A percentile compares a stretch with the other conserved stretches of the same genome.
Conservation (phyloP, 2,888 invertebrate species). For the Emesis russula region DNA sequence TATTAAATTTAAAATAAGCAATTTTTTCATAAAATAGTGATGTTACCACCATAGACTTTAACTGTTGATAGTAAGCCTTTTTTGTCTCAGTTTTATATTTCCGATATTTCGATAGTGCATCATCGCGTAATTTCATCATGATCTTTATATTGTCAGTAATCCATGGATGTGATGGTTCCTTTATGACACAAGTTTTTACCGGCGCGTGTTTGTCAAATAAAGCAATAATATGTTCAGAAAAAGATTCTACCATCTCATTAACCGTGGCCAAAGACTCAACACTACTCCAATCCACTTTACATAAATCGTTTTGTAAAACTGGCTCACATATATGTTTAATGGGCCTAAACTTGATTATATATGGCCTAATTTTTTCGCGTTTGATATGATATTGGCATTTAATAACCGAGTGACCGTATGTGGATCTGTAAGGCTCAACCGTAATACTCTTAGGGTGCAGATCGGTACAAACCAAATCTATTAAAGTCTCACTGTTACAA, state of each 20-base stretch:
- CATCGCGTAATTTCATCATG: slow-evolving; percentile 53
- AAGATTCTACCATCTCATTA: background rate
- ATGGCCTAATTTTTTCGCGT: background rate
- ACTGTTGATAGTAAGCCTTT: slow-evolving; percentile 51
- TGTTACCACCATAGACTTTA: slow-evolving; percentile 39
- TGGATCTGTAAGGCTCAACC: background rate
- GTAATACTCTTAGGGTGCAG: background rate
- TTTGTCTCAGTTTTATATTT: slow-evolving; percentile 19
- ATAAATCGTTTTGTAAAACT: background rate
- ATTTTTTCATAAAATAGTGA: slow-evolving; percentile 48
- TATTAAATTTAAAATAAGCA: slow-evolving; percentile 55
- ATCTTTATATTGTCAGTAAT: slow-evolving; percentile 48
- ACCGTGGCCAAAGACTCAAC: too few relatives aligned
- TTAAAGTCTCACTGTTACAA: slow-evolving; percentile 33
- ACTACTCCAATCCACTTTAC: too few relatives aligned
- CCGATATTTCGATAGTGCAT: slow-evolving; percentile 28
- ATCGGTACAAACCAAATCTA: slow-evolving; percentile 52
- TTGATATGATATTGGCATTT: background rate
- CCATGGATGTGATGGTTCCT: slow-evolving; percentile 45
- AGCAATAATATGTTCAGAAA: background rate
- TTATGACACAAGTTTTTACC: background rate
- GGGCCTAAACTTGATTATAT: background rate
- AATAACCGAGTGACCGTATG: background rate
- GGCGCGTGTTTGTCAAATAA: background rate
- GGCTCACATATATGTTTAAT: background rate